Evolutionary conservation across 2,797 vertebrate genomes (phyloP), one percentile per base, ranked within the genome.

Genomic region (Lemur catta): DNA sequence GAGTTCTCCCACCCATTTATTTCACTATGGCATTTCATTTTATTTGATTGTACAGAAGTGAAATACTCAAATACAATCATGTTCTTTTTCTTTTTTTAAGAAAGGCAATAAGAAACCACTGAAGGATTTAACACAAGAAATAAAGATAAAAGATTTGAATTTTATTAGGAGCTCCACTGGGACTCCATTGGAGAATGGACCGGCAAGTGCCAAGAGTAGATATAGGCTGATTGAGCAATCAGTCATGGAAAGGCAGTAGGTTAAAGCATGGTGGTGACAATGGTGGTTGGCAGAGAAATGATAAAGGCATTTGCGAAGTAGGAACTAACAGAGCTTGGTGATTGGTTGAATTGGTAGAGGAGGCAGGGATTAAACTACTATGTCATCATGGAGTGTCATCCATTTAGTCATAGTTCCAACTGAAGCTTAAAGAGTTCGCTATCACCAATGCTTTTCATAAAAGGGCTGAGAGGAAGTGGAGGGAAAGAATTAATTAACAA

Each of bases 71-170:
- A 81, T 24, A 84, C 61, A 89, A 30, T 85, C n/a, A 46, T 74
- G 33, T 52, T 82, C 4, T 12, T 57, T 61, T 88, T 28, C 43
- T 46, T 69, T 86, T 65, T 28, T 7, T 76, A 35, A 79, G 30
- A 59, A 88, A 87, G 33, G 46, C 46, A 89, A 63, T 43, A 55
- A 20, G 10, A 94, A 93, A 69, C 69, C 30, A 52, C 15, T 65
- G 43, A 91, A 78, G 38, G 41, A 89, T 78, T 59, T 81, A 80
- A 82, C 48, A 59, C 1, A 80, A 80, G 52, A 95, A 93, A 95
- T 69, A 82, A 86, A 81, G 35, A n/a, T 59, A 33, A 65, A n/a
- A 81, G 12, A 28, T 52, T 63, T 88, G 74, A 55, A 15, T 63
- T 91, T 81, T 74, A 67, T 18, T 52, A 17, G 80, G 28, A 87